These are phyloP conservation scores for Parnassius smintheus DNA, from an alignment of 2,888 invertebrate genomes.

Conservation along the genomic window DNA sequence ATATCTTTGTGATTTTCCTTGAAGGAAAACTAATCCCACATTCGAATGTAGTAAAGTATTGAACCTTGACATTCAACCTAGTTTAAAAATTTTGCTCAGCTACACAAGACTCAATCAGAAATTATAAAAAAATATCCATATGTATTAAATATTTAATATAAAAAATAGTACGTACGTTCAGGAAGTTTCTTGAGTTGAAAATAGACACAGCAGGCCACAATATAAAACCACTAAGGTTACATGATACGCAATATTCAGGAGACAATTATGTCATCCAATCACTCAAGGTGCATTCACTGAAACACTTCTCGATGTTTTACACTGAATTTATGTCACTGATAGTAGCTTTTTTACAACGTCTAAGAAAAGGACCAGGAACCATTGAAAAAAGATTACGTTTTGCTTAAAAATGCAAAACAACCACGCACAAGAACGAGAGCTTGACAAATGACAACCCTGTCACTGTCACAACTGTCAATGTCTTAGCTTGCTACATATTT, in stretches of 20 bases:
- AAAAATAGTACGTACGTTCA: slow-evolving; percentile 48
- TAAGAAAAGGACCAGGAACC: slow-evolving; percentile 33
- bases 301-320: slow-evolving; percentile 34
- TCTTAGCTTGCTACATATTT: too few species aligned
- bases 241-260: slow-evolving; percentile 55
- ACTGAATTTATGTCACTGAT: slow-evolving; percentile 34
- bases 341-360: slow-evolving; percentile 40
- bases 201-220: slow-evolving; percentile 65
- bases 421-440: slow-evolving; percentile 37
- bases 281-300: slow-evolving; percentile 37
- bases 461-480: slow-evolving; percentile 22
- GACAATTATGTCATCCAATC: slow-evolving; percentile 53
- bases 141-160: slow-evolving; percentile 4
- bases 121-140: slow-evolving; percentile 12
- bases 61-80: slow-evolving; percentile 27
- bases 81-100: slow-evolving; percentile 7
- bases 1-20: background rate
- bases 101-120: slow-evolving; percentile 21
- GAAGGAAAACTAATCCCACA: background rate
- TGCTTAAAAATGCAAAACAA: slow-evolving; percentile 44
- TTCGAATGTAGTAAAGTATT: slow-evolving; percentile 5
- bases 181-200: slow-evolving; percentile 53
- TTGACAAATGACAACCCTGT: slow-evolving; percentile 32
- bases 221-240: slow-evolving; percentile 70
- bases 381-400: slow-evolving; percentile 35